Evolutionary conservation across 2,113 vertebrate genomes (phyloP).

Genomic region (Neolamprologus hecqui): DNA sequence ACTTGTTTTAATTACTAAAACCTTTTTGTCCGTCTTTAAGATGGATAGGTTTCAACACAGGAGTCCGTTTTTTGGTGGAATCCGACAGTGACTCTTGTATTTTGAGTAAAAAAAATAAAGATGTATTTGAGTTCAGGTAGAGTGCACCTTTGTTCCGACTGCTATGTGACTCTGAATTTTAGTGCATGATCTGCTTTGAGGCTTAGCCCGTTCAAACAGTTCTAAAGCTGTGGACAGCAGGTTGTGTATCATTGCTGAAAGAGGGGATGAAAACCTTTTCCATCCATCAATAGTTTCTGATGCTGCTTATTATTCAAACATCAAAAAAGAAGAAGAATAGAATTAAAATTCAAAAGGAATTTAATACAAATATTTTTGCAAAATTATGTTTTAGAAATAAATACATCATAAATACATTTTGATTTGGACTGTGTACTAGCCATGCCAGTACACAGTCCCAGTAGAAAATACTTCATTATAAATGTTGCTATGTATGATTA

Average conservation of each 20-base stretch:
- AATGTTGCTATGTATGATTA: neutral
- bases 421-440: no score
- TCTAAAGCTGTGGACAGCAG: conserved; percentile 11
- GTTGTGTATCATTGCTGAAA: neutral
- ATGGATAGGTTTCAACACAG: neutral
- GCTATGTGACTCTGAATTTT: neutral
- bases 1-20: neutral
- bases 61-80: neutral
- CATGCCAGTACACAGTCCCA: neutral
- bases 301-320: neutral
- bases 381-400: neutral
- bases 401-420: neutral
- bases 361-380: neutral
- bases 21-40: neutral
- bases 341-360: neutral
- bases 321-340: neutral
- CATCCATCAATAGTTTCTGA: neutral
- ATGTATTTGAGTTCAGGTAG: conserved; percentile 27
- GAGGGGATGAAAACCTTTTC: no score
- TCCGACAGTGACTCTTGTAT: neutral
- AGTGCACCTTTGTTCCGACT: conserved; percentile 22
- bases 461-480: neutral
- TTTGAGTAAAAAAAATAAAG: neutral
- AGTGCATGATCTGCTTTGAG: conserved; percentile 13
- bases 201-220: conserved; percentile 20